phyloP scores from a whole-genome alignment of 2,797 vertebrate genomes.

The Merluccius polli region DNA sequence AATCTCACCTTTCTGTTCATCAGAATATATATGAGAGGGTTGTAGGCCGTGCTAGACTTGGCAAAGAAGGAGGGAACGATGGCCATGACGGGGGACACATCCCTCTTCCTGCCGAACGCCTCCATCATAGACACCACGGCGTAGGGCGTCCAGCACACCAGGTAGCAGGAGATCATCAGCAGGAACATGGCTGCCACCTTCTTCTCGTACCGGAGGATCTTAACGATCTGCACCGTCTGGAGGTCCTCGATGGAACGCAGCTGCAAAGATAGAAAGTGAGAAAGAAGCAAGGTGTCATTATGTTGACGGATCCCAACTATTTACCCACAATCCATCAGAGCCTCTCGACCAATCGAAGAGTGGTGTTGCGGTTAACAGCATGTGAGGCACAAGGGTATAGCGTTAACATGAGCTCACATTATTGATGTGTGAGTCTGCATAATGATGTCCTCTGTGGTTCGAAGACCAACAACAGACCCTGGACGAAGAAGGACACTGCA shows the following conservation, averaged over 20 bases:
- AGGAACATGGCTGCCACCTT: conserved; percentile 90
- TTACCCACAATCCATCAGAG: not conserved
- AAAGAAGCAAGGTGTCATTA: not conserved
- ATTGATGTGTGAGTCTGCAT: too few species aligned
- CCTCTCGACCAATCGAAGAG: too few species aligned
- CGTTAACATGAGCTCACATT: too few species aligned
- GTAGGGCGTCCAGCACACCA: conserved; percentile 90
- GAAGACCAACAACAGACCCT: not conserved
- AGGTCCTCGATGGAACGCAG: conserved; percentile 85
- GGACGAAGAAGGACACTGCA: not conserved
- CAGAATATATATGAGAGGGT: conserved; percentile 88
- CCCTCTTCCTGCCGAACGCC: conserved; percentile 77
- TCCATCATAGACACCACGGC: conserved; percentile 84
- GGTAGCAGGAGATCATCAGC: conserved; percentile 85
- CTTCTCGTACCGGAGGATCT: conserved; percentile 87
- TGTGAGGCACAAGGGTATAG: too few species aligned
- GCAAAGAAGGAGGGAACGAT: conserved; percentile 87
- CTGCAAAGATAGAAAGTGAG: conserved; percentile 54
- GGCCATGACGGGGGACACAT: conserved; percentile 82
- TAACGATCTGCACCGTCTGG: conserved; percentile 86
- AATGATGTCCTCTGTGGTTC: not conserved
- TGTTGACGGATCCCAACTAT: not conserved
- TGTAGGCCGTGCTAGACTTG: conserved; percentile 88
- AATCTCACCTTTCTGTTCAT: conserved; percentile 88
- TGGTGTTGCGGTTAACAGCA: too few species aligned